Evolutionary conservation across 2,888 invertebrate genomes (phyloP).

Genomic region (Spisula solida): DNA sequence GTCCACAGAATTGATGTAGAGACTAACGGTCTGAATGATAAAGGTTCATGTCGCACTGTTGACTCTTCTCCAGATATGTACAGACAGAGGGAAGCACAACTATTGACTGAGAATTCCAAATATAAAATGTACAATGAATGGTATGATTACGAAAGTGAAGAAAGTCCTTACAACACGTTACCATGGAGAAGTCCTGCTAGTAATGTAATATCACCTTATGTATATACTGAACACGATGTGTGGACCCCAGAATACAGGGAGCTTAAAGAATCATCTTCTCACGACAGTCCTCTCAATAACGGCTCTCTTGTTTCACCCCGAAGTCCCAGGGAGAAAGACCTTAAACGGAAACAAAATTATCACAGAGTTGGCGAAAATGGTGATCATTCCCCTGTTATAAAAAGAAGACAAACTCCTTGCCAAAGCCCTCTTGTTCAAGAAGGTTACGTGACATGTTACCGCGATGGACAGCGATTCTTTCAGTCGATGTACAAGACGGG

Average conservation of each 20-base stretch:
- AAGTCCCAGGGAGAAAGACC: neutral
- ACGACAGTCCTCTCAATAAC: neutral
- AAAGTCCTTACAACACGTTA: neutral
- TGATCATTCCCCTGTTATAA: neutral
- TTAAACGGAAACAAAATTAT: neutral
- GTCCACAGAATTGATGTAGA: neutral
- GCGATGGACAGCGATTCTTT: neutral
- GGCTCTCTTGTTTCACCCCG: neutral
- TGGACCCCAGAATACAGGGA: neutral
- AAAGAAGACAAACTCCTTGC: neutral
- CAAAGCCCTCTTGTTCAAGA: neutral
- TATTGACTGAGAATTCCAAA: neutral
- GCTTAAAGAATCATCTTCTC: neutral
- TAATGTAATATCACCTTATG: neutral
- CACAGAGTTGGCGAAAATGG: neutral
- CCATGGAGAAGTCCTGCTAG: neutral
- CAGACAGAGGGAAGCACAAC: neutral
- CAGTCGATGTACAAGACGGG: neutral
- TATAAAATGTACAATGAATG: neutral
- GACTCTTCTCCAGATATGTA: neutral
- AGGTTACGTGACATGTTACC: neutral
- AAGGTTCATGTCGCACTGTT: neutral
- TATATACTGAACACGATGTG: neutral
- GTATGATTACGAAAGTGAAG: neutral
- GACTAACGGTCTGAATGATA: constrained; percentile 38